Percentiles rank a stretch among this genome's conserved stretches.
Evolutionary conservation across 2,797 vertebrate species (phyloP).

Genomic region (Odontamblyopus rebecca): DNA sequence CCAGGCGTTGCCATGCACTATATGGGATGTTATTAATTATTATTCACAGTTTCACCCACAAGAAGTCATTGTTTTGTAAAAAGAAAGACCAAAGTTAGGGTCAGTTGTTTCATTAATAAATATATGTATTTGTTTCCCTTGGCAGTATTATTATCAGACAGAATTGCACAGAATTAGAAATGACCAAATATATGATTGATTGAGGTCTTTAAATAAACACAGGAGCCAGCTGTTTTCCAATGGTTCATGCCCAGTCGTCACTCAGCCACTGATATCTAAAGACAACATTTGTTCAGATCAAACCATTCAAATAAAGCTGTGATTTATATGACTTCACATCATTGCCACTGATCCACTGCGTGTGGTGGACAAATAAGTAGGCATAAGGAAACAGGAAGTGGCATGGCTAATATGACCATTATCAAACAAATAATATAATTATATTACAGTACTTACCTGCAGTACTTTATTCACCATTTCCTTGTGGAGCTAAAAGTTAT

Average conservation of each 20-base stretch:
- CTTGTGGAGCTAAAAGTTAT: conserved; percentile 18
- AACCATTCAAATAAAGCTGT: conserved; percentile 22
- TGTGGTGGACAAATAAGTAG: conserved; percentile 7
- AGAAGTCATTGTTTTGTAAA: neutral
- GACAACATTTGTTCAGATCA: conserved; percentile 68
- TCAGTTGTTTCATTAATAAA: neutral
- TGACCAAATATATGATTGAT: conserved; percentile 21
- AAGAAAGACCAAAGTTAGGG: neutral
- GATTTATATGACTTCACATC: conserved; percentile 44
- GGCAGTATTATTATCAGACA: neutral
- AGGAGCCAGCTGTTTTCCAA: conserved; percentile 27
- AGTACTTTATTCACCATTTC: neutral
- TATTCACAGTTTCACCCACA: no score
- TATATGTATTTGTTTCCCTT: neutral
- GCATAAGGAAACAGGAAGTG: conserved; percentile 2
- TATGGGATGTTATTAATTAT: neutral
- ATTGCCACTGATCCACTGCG: conserved; percentile 11
- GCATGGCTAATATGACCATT: neutral
- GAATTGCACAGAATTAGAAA: conserved; percentile 8
- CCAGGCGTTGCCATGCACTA: neutral
- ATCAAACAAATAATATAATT: neutral
- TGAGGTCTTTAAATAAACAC: conserved; percentile 35
- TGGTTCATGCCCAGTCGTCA: conserved; percentile 10
- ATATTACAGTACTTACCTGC: neutral
- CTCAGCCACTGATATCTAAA: conserved; percentile 53